Evolutionary conservation across 23 tunicate species (phyloP).

Genomic region (Halocynthia aurantium): DNA sequence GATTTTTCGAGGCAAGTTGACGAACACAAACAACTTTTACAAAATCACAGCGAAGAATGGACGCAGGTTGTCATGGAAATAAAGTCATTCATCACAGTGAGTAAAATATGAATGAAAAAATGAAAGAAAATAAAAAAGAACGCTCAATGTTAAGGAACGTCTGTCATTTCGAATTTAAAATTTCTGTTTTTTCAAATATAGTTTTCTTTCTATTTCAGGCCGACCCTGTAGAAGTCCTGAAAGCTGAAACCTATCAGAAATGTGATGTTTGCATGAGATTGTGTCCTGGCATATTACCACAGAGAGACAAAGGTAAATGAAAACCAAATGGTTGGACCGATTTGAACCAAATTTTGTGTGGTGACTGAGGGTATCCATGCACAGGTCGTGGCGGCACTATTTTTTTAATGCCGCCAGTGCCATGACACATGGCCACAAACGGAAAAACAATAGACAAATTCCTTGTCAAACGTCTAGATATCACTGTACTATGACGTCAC

Average conservation of each 20-base stretch:
- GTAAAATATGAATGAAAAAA: not conserved
- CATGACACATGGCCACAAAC: not conserved
- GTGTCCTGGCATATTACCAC: conserved; percentile 34
- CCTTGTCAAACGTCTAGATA: not conserved
- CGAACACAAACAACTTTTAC: conserved; percentile 33
- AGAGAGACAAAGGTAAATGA: conserved; percentile 55
- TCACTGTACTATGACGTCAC: no score
- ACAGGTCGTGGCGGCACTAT: not conserved
- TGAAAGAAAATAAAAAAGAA: not conserved
- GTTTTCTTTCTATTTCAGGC: conserved; percentile 20
- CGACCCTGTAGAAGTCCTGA: conserved; percentile 74
- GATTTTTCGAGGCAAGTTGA: conserved; percentile 60
- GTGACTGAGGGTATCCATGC: not conserved
- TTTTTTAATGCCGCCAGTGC: not conserved
- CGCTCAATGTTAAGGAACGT: not conserved
- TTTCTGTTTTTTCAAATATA: not conserved
- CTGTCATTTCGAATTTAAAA: not conserved
- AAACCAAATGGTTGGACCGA: not conserved
- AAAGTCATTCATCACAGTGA: conserved; percentile 49
- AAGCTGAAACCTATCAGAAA: conserved; percentile 54
- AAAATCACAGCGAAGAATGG: conserved; percentile 64
- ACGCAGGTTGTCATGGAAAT: conserved; percentile 55
- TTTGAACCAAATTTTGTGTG: not conserved
- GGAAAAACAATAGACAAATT: not conserved
- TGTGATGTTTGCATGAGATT: conserved; percentile 61